Percentiles rank a stretch among this genome's conserved stretches.
Evolutionary conservation across 2,888 invertebrate genomes (phyloP).

Genomic region (Frankliniella fusca): DNA sequence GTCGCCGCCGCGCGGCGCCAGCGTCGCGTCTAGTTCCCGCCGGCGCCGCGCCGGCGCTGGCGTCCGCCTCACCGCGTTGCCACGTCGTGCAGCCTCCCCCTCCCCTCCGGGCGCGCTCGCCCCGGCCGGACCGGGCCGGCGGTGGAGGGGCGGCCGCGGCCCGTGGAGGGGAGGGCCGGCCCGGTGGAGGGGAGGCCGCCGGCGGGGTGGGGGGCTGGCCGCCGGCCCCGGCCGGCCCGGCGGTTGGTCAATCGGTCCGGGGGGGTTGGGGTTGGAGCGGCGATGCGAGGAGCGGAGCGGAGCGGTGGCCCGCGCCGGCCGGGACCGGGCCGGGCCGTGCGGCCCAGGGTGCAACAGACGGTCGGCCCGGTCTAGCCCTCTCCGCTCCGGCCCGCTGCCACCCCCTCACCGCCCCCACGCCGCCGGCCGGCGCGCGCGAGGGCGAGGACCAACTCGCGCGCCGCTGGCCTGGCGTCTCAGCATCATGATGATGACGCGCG

Average conservation of each 20-base stretch:
- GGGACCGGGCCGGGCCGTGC: too few species aligned
- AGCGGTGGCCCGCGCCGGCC: not conserved
- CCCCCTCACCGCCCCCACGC: not conserved
- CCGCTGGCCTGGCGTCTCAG: too few species aligned
- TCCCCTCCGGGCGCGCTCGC: conserved; percentile 10
- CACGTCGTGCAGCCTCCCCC: not conserved
- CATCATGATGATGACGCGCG: too few species aligned
- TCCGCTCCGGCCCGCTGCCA: not conserved
- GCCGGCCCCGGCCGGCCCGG: not conserved
- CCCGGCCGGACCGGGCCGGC: not conserved
- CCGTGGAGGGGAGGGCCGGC: conserved; percentile 9
- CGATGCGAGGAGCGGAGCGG: not conserved
- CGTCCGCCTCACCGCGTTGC: not conserved
- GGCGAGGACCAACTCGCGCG: too few species aligned
- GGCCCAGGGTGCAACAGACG: not conserved
- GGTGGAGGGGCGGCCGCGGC: not conserved
- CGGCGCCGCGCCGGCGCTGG: not conserved
- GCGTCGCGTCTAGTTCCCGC: not conserved
- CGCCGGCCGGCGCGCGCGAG: not conserved
- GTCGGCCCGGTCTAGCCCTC: not conserved
- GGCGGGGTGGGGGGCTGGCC: not conserved
- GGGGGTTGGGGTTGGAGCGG: not conserved
- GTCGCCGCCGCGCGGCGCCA: not conserved
- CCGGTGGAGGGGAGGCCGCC: not conserved
- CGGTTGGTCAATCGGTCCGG: conserved; percentile 7